phyloP scores from a whole-genome alignment of 2,888 invertebrate genomes.

The Xestobium rufovillosum region DNA sequence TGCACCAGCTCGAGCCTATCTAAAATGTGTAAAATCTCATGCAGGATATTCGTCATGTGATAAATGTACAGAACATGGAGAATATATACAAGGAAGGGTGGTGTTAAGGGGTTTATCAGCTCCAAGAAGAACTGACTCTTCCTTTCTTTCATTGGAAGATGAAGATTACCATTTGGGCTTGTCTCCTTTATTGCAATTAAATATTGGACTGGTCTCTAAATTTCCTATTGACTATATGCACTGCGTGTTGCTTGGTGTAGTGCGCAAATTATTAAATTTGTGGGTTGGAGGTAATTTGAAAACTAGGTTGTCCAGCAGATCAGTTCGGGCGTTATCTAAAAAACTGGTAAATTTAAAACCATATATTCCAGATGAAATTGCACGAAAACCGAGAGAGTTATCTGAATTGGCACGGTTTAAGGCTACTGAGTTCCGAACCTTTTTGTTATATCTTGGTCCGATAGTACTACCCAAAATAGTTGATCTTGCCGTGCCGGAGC shows the following conservation, averaged over 20 bases:
- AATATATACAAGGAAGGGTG: too few relatives aligned
- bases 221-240: slow-evolving; percentile 10
- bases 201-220: too few relatives aligned
- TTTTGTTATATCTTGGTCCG: slow-evolving; percentile 13
- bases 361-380: slow-evolving; percentile 10
- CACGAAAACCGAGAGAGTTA: slow-evolving; percentile 11
- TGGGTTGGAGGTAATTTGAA: too few relatives aligned
- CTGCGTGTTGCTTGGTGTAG: slow-evolving; percentile 11
- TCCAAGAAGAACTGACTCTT: too few relatives aligned
- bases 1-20: slow-evolving; percentile 13
- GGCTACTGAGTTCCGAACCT: slow-evolving; percentile 12
- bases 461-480: too few relatives aligned
- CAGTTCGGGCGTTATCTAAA: slow-evolving; percentile 5
- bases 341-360: slow-evolving; percentile 9
- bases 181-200: too few relatives aligned
- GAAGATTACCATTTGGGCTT: not conserved
- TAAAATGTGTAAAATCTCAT: slow-evolving; percentile 14
- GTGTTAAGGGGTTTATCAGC: too few relatives aligned
- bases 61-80: slow-evolving; percentile 12
- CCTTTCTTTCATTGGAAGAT: too few relatives aligned
- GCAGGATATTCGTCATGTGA: slow-evolving; percentile 13
- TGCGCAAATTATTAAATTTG: slow-evolving; percentile 14
- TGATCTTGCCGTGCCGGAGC: too few relatives aligned
- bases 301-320: too few relatives aligned
- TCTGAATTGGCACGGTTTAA: slow-evolving; percentile 10